phyloP scores from a whole-genome alignment of 2,113 vertebrate species.

The Pseudonaja textilis region DNA sequence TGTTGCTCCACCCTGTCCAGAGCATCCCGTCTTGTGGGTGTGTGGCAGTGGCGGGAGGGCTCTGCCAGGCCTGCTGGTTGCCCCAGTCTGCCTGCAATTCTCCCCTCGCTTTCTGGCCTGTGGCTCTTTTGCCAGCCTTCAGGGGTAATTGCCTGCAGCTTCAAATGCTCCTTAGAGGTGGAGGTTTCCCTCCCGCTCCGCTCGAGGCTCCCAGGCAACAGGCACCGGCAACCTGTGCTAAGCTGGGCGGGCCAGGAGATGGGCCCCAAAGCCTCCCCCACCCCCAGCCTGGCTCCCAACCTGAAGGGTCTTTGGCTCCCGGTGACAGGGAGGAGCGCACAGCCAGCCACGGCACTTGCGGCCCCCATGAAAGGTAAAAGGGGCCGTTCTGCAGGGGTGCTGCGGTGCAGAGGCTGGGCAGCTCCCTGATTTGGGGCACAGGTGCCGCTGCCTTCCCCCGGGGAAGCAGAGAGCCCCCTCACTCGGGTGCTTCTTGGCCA shows the following conservation, averaged over 20 bases:
- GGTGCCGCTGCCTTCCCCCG: neutral
- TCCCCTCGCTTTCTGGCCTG: neutral
- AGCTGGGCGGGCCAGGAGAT: neutral
- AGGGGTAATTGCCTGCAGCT: conserved; percentile 5
- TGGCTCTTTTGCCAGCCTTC: neutral
- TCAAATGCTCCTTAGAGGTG: neutral
- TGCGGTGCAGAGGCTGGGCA: neutral
- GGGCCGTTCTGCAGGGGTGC: neutral
- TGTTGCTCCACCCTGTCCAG: neutral
- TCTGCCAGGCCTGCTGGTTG: neutral
- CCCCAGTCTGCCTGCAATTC: neutral
- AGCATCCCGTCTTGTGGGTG: neutral
- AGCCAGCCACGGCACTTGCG: neutral
- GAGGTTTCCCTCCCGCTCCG: neutral
- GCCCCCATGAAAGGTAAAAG: neutral
- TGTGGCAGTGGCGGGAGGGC: neutral
- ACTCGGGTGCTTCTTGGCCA: neutral
- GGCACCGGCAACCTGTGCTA: neutral
- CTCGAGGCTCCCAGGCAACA: neutral
- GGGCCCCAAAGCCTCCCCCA: neutral
- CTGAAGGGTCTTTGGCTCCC: neutral
- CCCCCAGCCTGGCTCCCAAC: neutral
- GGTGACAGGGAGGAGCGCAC: neutral
- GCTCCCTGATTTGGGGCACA: neutral
- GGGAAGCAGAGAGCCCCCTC: neutral